Conservation (phyloP, 2,797 vertebrate species). For the Pyrocephalus nanus region DNA sequence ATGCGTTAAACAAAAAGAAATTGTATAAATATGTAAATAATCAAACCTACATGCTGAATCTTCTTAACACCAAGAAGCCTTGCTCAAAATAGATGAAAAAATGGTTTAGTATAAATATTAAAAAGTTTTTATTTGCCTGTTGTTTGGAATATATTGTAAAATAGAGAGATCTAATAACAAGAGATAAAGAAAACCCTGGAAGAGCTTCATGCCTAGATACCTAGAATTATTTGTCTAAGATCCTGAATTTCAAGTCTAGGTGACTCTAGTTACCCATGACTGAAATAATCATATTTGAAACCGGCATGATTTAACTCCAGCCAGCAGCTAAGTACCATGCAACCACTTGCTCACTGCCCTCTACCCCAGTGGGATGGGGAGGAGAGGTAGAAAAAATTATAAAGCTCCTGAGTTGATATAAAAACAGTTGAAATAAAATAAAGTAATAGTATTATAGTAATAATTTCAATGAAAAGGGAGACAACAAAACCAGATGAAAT, state of each 20-base stretch:
- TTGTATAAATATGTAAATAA: slow-evolving; percentile 50
- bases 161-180: background rate
- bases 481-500: background rate
- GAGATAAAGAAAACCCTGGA: background rate
- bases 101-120: slow-evolving; percentile 7
- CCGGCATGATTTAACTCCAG: background rate
- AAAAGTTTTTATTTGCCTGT: slow-evolving; percentile 22
- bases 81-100: slow-evolving; percentile 22
- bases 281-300: background rate
- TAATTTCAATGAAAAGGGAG: background rate
- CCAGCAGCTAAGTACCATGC: background rate
- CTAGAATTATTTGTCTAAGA: background rate
- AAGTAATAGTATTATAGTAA: background rate
- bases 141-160: slow-evolving; percentile 36
- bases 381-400: background rate
- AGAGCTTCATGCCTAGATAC: background rate
- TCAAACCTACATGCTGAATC: background rate
- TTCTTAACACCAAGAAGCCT: background rate
- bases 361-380: background rate
- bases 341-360: background rate
- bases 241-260: background rate
- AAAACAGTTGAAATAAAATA: background rate
- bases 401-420: background rate
- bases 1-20: slow-evolving; percentile 8
- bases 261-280: background rate